Conservation (phyloP, 1,140 invertebrate genomes). For the Oppia nitens region DNA sequence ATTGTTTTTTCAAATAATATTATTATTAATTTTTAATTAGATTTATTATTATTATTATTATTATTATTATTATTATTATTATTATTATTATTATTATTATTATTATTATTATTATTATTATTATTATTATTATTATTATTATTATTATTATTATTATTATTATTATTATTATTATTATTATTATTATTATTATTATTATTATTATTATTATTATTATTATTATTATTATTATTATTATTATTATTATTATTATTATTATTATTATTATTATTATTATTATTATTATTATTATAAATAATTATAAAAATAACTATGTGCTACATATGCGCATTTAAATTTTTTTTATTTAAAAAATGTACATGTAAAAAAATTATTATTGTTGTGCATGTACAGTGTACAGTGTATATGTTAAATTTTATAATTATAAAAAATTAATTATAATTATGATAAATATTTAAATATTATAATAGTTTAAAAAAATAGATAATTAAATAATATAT, state of each 20-base stretch:
- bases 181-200: background rate
- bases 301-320: background rate
- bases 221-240: background rate
- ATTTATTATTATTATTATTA: too few relatives aligned
- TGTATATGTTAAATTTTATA: background rate
- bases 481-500: background rate
- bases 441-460: background rate
- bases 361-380: background rate
- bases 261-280: background rate
- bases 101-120: too few relatives aligned
- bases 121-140: background rate
- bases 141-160: background rate
- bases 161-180: background rate
- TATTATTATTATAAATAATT: background rate
- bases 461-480: background rate
- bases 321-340: background rate
- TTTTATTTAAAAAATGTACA: background rate
- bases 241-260: background rate
- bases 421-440: background rate
- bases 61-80: too few relatives aligned
- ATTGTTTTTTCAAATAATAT: too few relatives aligned
- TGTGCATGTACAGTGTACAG: background rate
- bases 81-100: too few relatives aligned
- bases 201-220: background rate
- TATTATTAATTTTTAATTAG: too few relatives aligned